phyloP scores from a whole-genome alignment of 2,113 vertebrate genomes.

The Struthidea cinerea region DNA sequence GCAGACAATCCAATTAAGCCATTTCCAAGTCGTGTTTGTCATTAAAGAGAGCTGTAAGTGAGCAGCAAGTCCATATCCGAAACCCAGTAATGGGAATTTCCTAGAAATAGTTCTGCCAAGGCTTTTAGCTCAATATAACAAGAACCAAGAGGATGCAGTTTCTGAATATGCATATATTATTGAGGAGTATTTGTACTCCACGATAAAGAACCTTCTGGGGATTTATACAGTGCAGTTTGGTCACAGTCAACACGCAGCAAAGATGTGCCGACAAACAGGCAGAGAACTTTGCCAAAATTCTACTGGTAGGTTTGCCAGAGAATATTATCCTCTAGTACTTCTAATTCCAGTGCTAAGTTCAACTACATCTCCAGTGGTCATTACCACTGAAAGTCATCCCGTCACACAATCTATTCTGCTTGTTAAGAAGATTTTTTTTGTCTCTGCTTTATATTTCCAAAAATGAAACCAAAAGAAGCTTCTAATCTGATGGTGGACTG shows the following conservation, averaged over 20 bases:
- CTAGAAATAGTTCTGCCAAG: background rate
- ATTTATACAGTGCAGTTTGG: background rate
- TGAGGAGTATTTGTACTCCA: background rate
- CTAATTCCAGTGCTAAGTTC: background rate
- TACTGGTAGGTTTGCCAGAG: background rate
- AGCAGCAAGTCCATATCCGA: background rate
- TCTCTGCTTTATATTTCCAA: background rate
- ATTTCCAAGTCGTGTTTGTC: conserved; percentile 59
- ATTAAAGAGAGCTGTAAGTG: conserved; percentile 60
- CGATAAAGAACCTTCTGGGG: background rate
- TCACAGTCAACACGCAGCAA: background rate
- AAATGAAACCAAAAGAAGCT: background rate
- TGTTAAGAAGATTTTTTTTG: background rate
- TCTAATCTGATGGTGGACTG: fast-evolving
- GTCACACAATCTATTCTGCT: background rate
- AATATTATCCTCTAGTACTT: background rate
- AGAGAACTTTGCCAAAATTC: background rate
- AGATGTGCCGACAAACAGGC: background rate
- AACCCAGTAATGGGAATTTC: background rate
- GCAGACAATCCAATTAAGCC: conserved; percentile 63
- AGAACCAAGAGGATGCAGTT: background rate
- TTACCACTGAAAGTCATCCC: background rate
- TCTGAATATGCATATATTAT: background rate
- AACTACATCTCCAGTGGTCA: background rate
- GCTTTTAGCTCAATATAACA: background rate